Evolutionary conservation across 2,888 invertebrate species (phyloP), one percentile per base, ranked within the genome.

Genomic region (Protodeltote pygarga): DNA sequence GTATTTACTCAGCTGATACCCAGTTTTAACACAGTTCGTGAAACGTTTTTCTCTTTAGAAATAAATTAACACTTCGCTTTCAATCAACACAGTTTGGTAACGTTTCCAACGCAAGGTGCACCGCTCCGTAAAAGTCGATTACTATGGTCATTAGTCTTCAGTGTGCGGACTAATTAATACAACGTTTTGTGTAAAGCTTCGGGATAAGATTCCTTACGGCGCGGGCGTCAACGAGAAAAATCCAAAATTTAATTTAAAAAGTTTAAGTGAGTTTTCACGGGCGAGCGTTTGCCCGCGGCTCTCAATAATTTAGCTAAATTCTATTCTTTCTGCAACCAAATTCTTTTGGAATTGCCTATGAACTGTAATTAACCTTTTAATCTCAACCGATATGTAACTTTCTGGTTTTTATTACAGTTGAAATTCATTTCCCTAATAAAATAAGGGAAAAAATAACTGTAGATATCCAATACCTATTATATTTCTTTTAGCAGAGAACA

Each of bases 191-290:
- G 83, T 87, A 87, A 87, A 85, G 79, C 84, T 76, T 70, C 67
- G 58, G 77, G 77, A 81, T 82, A 82, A 85, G 84, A 85, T 83
- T 83, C 80, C 76, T 79, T 73, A 75, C 75, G 77, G 76, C 67
- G 76, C 52, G 75, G 77, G 76, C 67, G 76, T 53, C 54, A 67
- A 68, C 65, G 65, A 79, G 81, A 88, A 90, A 91, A 90, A 90
- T 84, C 83, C 68, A 79, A 90, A 91, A 90, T 89, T 91, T 91
- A 90, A 91, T 89, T 92, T 89, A 91, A 89, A 91, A 91, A 90
- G 89, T 91, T 91, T 77, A 88, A 90, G 91, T 89, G 90, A 90
- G 85, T 89, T 91, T 90, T 87, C 87, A 89, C 89, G 83, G 87
- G 77, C 73, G 81, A 81, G 75, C 83, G 85, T 83, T 78, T 83